Base-by-base conservation (phyloP, 2,113 vertebrate species). In the Apistogramma diplotaenia region DNA sequence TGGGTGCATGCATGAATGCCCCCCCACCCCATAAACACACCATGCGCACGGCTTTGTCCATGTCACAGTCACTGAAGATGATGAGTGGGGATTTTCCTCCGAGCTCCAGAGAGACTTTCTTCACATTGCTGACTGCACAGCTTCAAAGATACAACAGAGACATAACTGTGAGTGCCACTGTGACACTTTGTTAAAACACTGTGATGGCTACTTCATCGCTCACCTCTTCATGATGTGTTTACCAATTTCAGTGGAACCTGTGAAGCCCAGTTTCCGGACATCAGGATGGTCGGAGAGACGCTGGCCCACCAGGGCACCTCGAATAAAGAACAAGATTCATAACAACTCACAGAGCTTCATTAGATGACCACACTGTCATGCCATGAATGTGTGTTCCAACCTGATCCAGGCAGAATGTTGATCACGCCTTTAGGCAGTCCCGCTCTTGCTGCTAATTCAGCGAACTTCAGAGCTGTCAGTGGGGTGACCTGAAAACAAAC, bases 211-310 rank as follows among this genome's bases (percentile, higher is more conserved):
- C 0, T 70, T 37, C 5, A 12, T 21, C 27, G 43, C 85, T 91
- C 49, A 96, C 97, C 97, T 97, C 77, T 97, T 97, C 97, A 97
- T 97, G 87, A 97, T 97, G 33, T 96, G 96, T 89, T 97, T 97
- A 6, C 97, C 97, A 0, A 97, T 95, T 56, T 95, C 94, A 0
- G 97, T 97, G 71, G 97, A 97, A 40, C 97, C 97, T 0, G 97
- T 97, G 89, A 97, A 97, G 40, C 96, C 96, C 5, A 97, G 89
- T 88, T 97, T 97, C n/a, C 96, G 93, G n/a, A 97, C 95, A 0
- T 97, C 96, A 0, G 96, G 96, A 40, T 97, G 97, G 78, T 97
- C 97, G 0, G 94, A 96, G 56, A 97, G 82, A 18, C 95, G 93
- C 89, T 97, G 97, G 37, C 97, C 97, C 11, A 95, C 94, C 85